These are phyloP conservation scores for Melanostoma mellinum DNA, from an alignment of 2,888 invertebrate genomes.

Conservation along the genomic window DNA sequence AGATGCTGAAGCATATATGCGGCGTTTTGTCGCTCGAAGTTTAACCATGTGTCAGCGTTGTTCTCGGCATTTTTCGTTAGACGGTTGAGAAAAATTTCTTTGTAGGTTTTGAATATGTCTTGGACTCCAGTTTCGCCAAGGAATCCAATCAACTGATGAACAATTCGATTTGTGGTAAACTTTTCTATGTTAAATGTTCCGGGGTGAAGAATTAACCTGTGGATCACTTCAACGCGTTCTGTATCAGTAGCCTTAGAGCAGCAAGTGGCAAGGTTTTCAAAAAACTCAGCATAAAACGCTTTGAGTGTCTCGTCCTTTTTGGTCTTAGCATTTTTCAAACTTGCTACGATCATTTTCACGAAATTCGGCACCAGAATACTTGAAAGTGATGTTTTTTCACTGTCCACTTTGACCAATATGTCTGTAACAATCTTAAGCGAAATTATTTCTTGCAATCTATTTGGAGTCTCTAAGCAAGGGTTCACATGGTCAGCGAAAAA, in stretches of 20 bases:
- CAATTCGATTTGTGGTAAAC: constrained; percentile 86
- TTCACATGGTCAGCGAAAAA: constrained; percentile 85
- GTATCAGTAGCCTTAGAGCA: constrained; percentile 83
- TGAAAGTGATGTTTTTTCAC: constrained; percentile 83
- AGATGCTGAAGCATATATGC: constrained; percentile 84
- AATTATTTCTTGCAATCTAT: constrained; percentile 85
- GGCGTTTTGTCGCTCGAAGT: constrained; percentile 87
- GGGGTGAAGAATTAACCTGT: constrained; percentile 86
- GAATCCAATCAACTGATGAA: constrained; percentile 86
- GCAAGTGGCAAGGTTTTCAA: constrained; percentile 83
- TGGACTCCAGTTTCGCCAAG: constrained; percentile 85
- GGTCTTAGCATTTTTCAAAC: constrained; percentile 83
- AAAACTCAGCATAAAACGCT: constrained; percentile 81
- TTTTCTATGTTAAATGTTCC: constrained; percentile 90
- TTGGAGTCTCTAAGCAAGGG: constrained; percentile 83
- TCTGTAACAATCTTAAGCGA: constrained; percentile 85
- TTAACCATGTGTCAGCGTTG: constrained; percentile 84
- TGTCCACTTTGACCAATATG: constrained; percentile 83
- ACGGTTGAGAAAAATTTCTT: constrained; percentile 84
- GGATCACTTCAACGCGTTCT: constrained; percentile 84
- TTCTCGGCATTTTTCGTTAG: constrained; percentile 82
- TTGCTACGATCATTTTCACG: constrained; percentile 85
- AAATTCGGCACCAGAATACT: constrained; percentile 86
- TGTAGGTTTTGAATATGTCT: constrained; percentile 85
- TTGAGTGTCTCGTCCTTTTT: constrained; percentile 76